phyloP scores from a whole-genome alignment of 1,140 invertebrate species.

The Pseudomyrmex cubaensis region DNA sequence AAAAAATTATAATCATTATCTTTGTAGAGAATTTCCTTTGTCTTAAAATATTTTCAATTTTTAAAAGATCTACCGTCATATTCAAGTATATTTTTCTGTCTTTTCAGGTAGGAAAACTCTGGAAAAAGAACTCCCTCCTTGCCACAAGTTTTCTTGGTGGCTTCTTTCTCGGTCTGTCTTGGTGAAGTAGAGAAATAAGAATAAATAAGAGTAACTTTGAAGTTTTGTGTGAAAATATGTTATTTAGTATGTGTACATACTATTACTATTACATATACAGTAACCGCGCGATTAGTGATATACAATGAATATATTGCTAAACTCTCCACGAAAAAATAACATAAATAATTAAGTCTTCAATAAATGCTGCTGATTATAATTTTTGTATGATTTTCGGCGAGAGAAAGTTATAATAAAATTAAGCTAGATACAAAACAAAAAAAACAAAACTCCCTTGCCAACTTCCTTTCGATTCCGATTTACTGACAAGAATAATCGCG shows the following conservation, averaged over 20 bases:
- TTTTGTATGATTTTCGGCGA: constrained; percentile 47
- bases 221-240: constrained; percentile 55
- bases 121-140: constrained; percentile 91
- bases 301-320: no score
- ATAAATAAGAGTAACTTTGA: constrained; percentile 23
- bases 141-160: constrained; percentile 94
- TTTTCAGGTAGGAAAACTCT: constrained; percentile 90
- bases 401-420: constrained; percentile 27
- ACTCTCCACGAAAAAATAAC: no score
- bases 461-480: background rate
- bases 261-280: constrained; percentile 7
- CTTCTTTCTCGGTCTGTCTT: constrained; percentile 93
- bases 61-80: background rate
- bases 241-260: constrained; percentile 41
- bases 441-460: background rate
- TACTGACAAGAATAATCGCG: constrained; percentile 55
- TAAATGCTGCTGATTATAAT: background rate
- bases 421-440: background rate
- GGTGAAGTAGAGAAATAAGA: constrained; percentile 81
- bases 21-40: constrained; percentile 30
- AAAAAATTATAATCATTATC: no score
- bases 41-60: background rate
- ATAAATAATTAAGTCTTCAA: no score
- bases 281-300: constrained; percentile 2
- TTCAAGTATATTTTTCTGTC: constrained; percentile 45